These are phyloP conservation scores for Babylonia areolata DNA, from an alignment of 1,140 invertebrate genomes.

Conservation along the genomic window DNA sequence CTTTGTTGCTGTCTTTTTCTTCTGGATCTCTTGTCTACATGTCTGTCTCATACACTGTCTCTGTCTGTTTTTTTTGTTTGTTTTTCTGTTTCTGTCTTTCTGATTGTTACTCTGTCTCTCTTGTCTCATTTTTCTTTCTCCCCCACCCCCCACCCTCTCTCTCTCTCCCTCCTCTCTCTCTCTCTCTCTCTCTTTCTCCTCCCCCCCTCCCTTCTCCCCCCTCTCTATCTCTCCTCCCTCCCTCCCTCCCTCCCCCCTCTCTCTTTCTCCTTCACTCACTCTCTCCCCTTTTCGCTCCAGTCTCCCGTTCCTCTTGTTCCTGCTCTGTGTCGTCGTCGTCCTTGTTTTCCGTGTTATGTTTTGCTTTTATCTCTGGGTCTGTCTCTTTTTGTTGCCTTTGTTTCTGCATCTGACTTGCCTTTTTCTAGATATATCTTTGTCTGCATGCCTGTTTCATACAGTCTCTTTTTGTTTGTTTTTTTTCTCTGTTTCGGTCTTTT, in stretches of 20 bases:
- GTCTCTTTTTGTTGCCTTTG: background rate
- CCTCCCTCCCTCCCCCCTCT: background rate
- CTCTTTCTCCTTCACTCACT: background rate
- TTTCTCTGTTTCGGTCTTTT: background rate
- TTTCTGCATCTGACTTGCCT: background rate
- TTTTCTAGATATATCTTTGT: background rate
- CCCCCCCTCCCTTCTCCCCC: background rate
- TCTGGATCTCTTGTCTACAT: no score
- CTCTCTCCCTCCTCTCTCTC: background rate
- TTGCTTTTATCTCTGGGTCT: background rate
- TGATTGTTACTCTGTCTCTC: no score
- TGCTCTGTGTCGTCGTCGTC: background rate
- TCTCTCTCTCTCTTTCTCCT: slow-evolving; percentile 1
- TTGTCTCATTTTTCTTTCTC: no score
- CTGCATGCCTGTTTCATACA: background rate
- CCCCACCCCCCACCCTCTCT: no score
- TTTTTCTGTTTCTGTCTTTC: no score
- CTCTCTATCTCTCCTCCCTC: background rate
- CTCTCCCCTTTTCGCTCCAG: background rate
- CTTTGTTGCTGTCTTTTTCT: no score
- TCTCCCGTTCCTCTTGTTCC: background rate
- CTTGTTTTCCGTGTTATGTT: background rate
- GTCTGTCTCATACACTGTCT: no score
- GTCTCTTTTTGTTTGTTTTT: background rate
- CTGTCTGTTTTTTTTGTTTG: no score